phyloP scores from a whole-genome alignment of 2,113 vertebrate genomes.

The Petrocephalus zakoni region DNA sequence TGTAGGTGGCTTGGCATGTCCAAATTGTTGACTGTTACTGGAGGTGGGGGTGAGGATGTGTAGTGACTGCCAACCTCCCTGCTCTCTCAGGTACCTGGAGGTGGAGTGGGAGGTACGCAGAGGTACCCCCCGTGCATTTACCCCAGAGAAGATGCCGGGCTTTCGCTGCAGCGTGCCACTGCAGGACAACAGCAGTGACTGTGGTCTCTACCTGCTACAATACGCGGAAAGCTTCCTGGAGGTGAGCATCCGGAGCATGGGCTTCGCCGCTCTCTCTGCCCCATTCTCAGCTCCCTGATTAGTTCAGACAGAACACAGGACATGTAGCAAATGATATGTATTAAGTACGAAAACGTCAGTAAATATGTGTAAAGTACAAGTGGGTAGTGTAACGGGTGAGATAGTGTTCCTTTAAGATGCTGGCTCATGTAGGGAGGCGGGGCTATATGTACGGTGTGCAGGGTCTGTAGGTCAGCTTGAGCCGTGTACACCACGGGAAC shows the following conservation, averaged over 20 bases:
- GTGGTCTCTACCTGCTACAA: constrained; percentile 88
- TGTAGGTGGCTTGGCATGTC: background rate
- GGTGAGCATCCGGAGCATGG: constrained; percentile 52
- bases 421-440: no score
- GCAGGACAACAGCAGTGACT: constrained; percentile 93
- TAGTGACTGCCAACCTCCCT: background rate
- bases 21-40: background rate
- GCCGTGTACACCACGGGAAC: no score
- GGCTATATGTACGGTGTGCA: no score
- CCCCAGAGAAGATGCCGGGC: constrained; percentile 70
- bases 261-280: background rate
- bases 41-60: background rate
- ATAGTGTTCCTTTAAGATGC: no score
- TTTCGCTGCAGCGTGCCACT: constrained; percentile 82
- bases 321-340: background rate
- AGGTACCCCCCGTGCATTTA: constrained; percentile 71
- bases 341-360: background rate
- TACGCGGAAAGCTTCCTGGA: constrained; percentile 91
- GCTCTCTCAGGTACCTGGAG: constrained; percentile 77
- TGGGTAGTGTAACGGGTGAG: no score
- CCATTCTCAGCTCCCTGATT: background rate
- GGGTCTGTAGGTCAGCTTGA: no score
- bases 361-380: background rate
- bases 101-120: constrained; percentile 83
- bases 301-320: background rate